Conservation (phyloP, 2,113 vertebrate genomes). For the Psettodes erumei region DNA sequence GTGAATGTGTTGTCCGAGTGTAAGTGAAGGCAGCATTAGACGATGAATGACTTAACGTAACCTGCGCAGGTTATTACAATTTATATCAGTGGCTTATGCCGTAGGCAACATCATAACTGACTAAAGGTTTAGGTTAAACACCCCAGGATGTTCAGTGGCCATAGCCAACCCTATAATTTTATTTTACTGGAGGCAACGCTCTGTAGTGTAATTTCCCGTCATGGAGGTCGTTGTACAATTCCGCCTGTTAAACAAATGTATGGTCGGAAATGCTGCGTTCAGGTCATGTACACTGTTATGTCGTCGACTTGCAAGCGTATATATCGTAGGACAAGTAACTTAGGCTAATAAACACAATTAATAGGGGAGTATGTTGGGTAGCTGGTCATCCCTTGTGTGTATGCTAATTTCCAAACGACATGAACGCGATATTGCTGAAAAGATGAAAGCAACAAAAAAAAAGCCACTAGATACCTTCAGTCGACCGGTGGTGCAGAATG, state of each 20-base stretch:
- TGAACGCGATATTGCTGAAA: not conserved
- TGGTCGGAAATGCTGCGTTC: not conserved
- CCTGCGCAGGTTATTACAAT: too few relatives aligned
- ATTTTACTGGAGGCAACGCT: too few relatives aligned
- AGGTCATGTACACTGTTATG: not conserved
- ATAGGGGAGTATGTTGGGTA: too few relatives aligned
- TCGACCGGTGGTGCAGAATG: conserved; percentile 61
- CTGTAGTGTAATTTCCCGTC: not conserved
- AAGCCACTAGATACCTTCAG: conserved; percentile 70
- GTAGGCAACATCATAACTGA: too few relatives aligned
- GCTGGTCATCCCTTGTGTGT: not conserved
- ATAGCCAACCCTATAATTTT: too few relatives aligned
- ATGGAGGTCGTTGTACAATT: not conserved
- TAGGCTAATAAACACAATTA: not conserved
- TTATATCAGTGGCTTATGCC: too few relatives aligned
- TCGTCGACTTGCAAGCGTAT: not conserved
- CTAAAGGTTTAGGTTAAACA: too few relatives aligned
- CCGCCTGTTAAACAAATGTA: not conserved
- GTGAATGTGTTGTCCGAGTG: too few relatives aligned
- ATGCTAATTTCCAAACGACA: not conserved
- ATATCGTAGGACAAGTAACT: not conserved
- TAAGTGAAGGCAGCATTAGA: too few relatives aligned
- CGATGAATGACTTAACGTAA: too few relatives aligned
- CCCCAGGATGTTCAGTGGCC: too few relatives aligned
- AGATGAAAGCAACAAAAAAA: not conserved